phyloP scores from a whole-genome alignment of 2,113 vertebrate species.

The Centrocercus urophasianus region DNA sequence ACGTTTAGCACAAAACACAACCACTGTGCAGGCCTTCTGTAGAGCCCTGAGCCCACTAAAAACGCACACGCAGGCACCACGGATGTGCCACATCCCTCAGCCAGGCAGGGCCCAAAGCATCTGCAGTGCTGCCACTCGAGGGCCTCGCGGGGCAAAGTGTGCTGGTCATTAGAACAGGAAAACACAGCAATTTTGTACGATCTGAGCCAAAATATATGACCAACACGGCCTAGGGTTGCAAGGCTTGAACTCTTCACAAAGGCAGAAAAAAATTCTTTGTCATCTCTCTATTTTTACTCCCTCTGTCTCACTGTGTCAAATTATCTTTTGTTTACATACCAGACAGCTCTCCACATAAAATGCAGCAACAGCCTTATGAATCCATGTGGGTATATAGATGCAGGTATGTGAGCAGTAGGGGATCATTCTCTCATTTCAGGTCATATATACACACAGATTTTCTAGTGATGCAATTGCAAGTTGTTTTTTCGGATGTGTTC shows the following conservation, averaged over 20 bases:
- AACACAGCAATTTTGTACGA: background rate
- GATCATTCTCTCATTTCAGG: background rate
- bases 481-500: background rate
- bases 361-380: constrained; percentile 5
- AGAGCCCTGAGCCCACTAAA: background rate
- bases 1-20: background rate
- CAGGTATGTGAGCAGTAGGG: background rate
- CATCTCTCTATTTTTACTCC: background rate
- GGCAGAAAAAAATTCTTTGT: background rate
- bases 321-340: background rate
- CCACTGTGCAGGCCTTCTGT: background rate
- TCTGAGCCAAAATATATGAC: background rate
- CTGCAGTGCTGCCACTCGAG: background rate
- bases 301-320: background rate
- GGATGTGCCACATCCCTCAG: background rate
- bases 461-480: background rate
- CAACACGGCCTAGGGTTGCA: background rate
- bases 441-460: background rate
- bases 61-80: accelerated
- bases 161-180: background rate
- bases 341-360: background rate
- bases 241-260: background rate
- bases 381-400: background rate
- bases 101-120: background rate
- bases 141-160: background rate